Evolutionary conservation across 2,113 vertebrate species (phyloP).

Genomic region (Hyaena hyaena): DNA sequence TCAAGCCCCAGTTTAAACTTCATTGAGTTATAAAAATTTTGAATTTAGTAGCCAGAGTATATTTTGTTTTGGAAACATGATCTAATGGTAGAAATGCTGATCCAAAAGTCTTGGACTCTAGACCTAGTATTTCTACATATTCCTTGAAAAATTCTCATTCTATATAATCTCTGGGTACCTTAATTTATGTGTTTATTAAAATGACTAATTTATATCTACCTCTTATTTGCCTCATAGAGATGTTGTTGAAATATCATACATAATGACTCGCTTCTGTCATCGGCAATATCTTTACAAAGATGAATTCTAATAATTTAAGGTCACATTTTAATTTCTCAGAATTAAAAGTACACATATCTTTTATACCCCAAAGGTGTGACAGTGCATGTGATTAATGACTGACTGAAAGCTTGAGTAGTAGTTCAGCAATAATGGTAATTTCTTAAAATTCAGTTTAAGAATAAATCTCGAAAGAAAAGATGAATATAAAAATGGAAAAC

Average conservation of each 20-base stretch:
- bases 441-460: constrained; percentile 48
- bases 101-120: neutral
- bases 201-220: neutral
- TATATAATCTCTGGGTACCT: neutral
- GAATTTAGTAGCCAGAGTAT: neutral
- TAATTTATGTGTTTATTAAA: constrained; percentile 58
- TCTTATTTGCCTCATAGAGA: neutral
- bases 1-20: neutral
- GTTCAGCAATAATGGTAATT: constrained; percentile 25
- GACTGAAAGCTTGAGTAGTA: neutral
- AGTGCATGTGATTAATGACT: neutral
- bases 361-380: neutral
- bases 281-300: constrained; percentile 36
- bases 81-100: neutral
- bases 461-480: constrained; percentile 9
- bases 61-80: constrained; percentile 37
- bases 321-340: constrained; percentile 53
- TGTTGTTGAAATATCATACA: neutral
- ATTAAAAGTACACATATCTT: constrained; percentile 59
- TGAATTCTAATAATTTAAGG: constrained; percentile 25
- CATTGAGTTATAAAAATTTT: constrained; percentile 26
- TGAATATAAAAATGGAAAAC: neutral
- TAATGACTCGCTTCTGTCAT: constrained; percentile 13
- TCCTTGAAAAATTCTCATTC: neutral
- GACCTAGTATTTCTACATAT: constrained; percentile 26